Conservation (phyloP, 2,797 vertebrate genomes). For the Hoplostethus atlanticus region DNA sequence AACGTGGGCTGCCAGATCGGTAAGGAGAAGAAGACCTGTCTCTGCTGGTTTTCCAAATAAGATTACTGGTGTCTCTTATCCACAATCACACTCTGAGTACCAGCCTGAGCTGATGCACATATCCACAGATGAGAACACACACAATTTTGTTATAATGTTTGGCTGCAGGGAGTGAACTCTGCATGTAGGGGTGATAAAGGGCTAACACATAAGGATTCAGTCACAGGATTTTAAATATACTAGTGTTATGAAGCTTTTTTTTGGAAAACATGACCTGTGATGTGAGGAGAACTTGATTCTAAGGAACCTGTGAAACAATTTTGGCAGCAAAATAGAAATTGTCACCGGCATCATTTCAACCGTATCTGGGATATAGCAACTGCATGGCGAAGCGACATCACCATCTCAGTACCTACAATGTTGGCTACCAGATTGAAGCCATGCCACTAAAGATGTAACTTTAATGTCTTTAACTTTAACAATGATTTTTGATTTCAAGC, state of each 20-base stretch:
- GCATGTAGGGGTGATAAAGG: too few species aligned
- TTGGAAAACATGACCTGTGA: neutral
- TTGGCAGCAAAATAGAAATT: too few species aligned
- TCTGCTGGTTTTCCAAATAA: constrained; percentile 21
- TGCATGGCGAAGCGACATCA: too few species aligned
- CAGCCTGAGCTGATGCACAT: neutral
- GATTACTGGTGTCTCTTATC: neutral
- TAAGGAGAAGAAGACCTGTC: constrained; percentile 61
- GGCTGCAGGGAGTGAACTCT: too few species aligned
- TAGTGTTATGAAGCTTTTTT: neutral
- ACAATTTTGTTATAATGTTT: neutral
- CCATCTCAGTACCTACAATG: too few species aligned
- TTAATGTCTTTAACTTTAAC: neutral
- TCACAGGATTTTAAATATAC: neutral
- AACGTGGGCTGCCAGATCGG: constrained; percentile 95
- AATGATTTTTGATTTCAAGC: neutral
- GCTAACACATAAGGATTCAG: too few species aligned
- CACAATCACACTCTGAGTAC: neutral
- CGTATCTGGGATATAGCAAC: too few species aligned
- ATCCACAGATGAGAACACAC: neutral
- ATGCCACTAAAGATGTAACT: neutral
- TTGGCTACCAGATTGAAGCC: too few species aligned
- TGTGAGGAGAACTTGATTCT: neutral
- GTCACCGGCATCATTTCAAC: too few species aligned
- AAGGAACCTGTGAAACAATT: neutral